phyloP scores from a whole-genome alignment of 2,797 vertebrate genomes.

The Paramormyrops hopkinsi region DNA sequence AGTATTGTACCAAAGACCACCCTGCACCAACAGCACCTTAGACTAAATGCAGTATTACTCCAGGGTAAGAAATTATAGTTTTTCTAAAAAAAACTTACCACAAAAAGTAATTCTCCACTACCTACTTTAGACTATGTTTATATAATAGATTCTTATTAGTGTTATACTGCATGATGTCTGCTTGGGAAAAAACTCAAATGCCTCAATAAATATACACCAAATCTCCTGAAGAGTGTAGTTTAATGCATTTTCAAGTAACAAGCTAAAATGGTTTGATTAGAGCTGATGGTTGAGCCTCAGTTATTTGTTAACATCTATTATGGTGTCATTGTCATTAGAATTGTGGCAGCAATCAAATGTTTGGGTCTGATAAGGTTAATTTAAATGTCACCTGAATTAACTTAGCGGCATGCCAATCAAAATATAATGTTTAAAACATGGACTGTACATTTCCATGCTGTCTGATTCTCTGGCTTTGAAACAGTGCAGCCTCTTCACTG shows the following conservation, averaged over 20 bases:
- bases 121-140: neutral
- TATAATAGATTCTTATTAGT: neutral
- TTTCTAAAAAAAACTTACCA: neutral
- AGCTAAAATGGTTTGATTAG: neutral
- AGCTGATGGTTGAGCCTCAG: neutral
- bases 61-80: neutral
- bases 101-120: neutral
- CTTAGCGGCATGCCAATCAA: neutral
- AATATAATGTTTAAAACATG: slow-evolving; percentile 6
- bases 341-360: neutral
- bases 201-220: slow-evolving; percentile 3
- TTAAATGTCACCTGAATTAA: slow-evolving; percentile 6
- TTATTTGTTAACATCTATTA: neutral
- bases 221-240: neutral
- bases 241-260: neutral
- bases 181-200: neutral
- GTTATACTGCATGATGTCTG: neutral
- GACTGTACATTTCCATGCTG: neutral
- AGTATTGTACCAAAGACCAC: neutral
- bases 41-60: neutral
- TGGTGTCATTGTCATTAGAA: neutral
- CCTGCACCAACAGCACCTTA: neutral
- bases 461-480: neutral
- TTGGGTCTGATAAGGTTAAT: neutral
- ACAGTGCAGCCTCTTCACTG: neutral